Evolutionary conservation across 2,113 vertebrate genomes (phyloP), one percentile per base, ranked within the genome.

Genomic region (Pionites leucogaster): DNA sequence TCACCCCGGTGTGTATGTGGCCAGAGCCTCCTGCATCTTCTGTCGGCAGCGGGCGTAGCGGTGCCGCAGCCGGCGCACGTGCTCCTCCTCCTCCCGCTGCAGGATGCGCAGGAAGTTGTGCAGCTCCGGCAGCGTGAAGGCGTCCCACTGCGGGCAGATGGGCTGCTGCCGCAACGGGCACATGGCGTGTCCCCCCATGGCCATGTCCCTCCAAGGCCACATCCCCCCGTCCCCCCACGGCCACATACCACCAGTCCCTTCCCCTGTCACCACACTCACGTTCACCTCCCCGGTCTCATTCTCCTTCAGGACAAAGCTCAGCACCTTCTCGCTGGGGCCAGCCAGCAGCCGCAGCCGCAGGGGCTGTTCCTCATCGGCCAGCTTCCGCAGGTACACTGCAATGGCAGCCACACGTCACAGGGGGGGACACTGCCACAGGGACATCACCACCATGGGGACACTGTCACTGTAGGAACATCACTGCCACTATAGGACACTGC

Each of bases 261-360:
- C 33, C 57, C 60, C 25, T 2, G 1, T 86, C 71, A 98, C 99
- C 1, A 3, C 86, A 99, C 99, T 99, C 97, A 99, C 99, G 11
- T 99, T 99, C 76, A 99, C 98, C 35, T 99, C 99, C 37, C 99
- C 99, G 0, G 98, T 99, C 78, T 99, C 99, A 14, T 99, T 99
- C 94, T 99, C 99, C 95, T 99, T 99, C 88, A 99, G 97, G 90
- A 99, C 96, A 25, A 99, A 98, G 96, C 98, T 99, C 79, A 99
- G 94, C 79, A 96, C 95, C 63, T 99, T 99, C 96, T 99, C 99
- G 44, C 98, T 99, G 63, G 99, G 99, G 5, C 99, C 99, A 1
- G 99, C 98, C 81, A 99, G 98, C 85, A 99, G 96, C 44, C 99
- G 98, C 37, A 99, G 97, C 65, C 97, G 97, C 78, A 99, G 97